Evolutionary conservation across 2,113 vertebrate species (phyloP), one percentile per base, ranked within the genome.

Genomic region (Ranitomeya imitator): DNA sequence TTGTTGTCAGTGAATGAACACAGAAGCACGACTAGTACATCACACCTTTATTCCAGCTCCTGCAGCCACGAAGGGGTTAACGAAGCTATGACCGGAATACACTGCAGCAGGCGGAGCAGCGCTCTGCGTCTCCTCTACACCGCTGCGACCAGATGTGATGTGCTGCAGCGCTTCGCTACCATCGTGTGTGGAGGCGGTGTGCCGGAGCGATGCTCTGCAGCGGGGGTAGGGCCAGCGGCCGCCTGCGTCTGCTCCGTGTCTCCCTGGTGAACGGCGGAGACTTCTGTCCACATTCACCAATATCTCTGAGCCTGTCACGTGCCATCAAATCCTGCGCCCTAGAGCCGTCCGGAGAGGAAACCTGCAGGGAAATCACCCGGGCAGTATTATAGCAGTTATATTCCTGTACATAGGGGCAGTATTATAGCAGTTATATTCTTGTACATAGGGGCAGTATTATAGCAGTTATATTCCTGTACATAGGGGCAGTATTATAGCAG

Each of bases 251-350:
- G 19, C 74, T 83, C 69, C 7, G 54, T 18, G n/a, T 71, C 55
- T 9, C 51, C 63, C 37, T 65, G 63, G 26, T 23, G 63, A 69
- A 16, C 5, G 45, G 61, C 19, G 11, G 61, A n/a, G 37, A n/a
- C 12, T 52, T 55, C 19, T 31, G 74, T 71, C 86, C 23, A n/a
- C 26, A 74, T n/a, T 21, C 61, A 23, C 65, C 0, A 65, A 18
- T 65, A 23, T 74, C 54, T 82, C 86, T 59, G 65, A 45, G 86
- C 74, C 79, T n/a, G 79, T 88, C 79, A 21, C 79, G 26, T 88
- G 86, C 79, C 86, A 51, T 74, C 65, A 8, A 51, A 60, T 69
- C 23, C 19, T 82, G 52, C 61, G 67, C 59, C 79, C 65, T 37
- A 9, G 79, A 60, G 65, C 86, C 86, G 60, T 88, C 86, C 86